Evolutionary conservation across 2,888 invertebrate genomes (phyloP), one percentile per base, ranked within the genome.

Genomic region (Crossocerus cetratus): DNA sequence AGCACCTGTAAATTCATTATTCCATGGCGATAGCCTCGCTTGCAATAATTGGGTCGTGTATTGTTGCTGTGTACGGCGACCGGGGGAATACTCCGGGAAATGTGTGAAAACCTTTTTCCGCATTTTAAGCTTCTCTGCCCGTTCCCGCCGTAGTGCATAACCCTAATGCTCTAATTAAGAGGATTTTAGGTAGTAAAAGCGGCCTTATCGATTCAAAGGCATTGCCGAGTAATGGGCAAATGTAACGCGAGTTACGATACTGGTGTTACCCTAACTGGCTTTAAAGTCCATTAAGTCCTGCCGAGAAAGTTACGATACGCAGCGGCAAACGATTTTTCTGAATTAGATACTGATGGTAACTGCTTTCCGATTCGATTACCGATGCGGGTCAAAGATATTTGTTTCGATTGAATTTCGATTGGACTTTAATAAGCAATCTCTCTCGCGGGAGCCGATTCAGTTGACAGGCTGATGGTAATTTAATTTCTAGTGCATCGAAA

Each of bases 101-200:
- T 60, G 54, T 57, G 72, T 72, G 72, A 76, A 76, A 76, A 76
- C 76, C 68, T 60, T 61, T 57, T 43, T 53, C 1, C 16, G 32
- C 14, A 14, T 8, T 55, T 22, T 55, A 55, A 55, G 14, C 11
- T 58, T 4, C 32, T 42, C 18, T 18, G 44, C 20, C 2, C 18
- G 13, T 60, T 13, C 18, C 4, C 4, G n/a, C 14, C 16, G 49
- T 49, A 14, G 13, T 16, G 49, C 49, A 49, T 13, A 13, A 13
- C 49, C n/a, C 49, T 16, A 49, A 49, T 16, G 49, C 49, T 3
- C 49, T 16, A 16, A 16, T 16, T 49, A 49, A 49, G 5, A 32
- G 32, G 32, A 32, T 1, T 32, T 16, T 13, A 16, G 22, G 20
- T 21, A 16, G 21, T 14, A 23, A 32, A 21, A 58, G 18, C 32